A percentile compares a stretch with the other conserved stretches of the same genome.
Evolutionary conservation across 2,888 invertebrate species (phyloP).

Genomic region (Chrysodeixis includens): DNA sequence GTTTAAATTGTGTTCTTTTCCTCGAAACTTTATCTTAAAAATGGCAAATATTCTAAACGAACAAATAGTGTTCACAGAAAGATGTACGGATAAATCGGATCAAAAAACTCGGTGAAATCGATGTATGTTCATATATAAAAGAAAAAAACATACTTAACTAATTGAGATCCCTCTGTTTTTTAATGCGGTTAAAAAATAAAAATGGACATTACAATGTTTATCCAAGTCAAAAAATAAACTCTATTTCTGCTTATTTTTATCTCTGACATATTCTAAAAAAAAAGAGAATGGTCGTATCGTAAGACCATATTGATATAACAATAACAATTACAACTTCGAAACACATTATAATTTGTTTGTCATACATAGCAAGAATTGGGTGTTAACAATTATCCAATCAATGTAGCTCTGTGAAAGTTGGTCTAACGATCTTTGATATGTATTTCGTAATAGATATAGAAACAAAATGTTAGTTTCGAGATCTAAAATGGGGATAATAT

Average conservation of each 20-base stretch:
- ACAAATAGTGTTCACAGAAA: too few species aligned
- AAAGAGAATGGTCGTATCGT: neutral
- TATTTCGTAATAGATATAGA: slow-evolving; percentile 28
- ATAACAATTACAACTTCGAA: slow-evolving; percentile 7
- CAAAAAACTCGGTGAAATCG: too few species aligned
- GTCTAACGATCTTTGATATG: slow-evolving; percentile 18
- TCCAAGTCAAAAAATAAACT: too few species aligned
- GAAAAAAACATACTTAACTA: too few species aligned
- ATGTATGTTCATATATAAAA: too few species aligned
- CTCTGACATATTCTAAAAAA: neutral
- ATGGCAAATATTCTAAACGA: too few species aligned
- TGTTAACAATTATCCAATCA: slow-evolving; percentile 44
- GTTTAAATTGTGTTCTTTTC: too few species aligned
- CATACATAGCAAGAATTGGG: slow-evolving; percentile 11
- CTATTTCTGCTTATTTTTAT: neutral
- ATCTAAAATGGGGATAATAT: neutral
- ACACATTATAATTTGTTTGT: slow-evolving; percentile 23
- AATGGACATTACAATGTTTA: too few species aligned
- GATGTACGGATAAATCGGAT: too few species aligned
- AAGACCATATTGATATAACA: neutral
- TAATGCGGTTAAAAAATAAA: too few species aligned
- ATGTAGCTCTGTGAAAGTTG: slow-evolving; percentile 46
- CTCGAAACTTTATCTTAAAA: too few species aligned
- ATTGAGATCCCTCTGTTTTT: too few species aligned
- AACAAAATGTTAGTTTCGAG: neutral